These are phyloP conservation scores for Apoderus coryli DNA, from an alignment of 2,888 invertebrate species.

Conservation along the genomic window DNA sequence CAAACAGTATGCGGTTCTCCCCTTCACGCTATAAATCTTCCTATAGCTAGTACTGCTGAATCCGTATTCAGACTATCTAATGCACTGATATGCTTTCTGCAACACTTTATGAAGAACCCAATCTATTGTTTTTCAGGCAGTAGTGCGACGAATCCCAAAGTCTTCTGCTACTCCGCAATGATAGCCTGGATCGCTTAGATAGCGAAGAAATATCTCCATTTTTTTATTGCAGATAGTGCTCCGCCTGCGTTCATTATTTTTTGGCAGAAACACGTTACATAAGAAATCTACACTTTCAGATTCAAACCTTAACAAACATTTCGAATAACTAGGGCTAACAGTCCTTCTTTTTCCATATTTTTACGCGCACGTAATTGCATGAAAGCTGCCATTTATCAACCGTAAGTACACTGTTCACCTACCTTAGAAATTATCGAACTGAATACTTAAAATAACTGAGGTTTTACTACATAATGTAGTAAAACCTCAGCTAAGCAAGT, in stretches of 20 bases:
- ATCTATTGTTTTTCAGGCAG: too few relatives aligned
- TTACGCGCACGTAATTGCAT: constrained; percentile 9
- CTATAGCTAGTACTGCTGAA: too few relatives aligned
- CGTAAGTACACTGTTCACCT: constrained; percentile 8
- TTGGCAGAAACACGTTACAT: constrained; percentile 11
- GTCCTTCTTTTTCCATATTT: constrained; percentile 12
- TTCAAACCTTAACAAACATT: constrained; percentile 11
- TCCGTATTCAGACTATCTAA: too few relatives aligned
- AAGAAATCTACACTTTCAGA: constrained; percentile 10
- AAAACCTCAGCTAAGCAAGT: too few relatives aligned
- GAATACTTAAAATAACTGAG: too few relatives aligned
- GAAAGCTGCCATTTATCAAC: constrained; percentile 12
- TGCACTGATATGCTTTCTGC: too few relatives aligned
- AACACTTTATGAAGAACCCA: too few relatives aligned
- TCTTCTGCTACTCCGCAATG: constrained; percentile 6
- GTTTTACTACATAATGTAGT: too few relatives aligned
- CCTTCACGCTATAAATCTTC: too few relatives aligned
- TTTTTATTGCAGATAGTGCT: constrained; percentile 11
- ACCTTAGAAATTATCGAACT: constrained; percentile 11
- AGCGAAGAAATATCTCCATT: constrained; percentile 10
- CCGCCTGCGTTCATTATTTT: constrained; percentile 10
- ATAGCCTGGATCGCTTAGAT: constrained; percentile 11
- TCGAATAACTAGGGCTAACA: constrained; percentile 9
- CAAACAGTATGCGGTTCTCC: too few relatives aligned
- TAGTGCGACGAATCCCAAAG: too few relatives aligned